Conservation (phyloP, 2,888 invertebrate genomes). For the Acrobasis suavella region DNA sequence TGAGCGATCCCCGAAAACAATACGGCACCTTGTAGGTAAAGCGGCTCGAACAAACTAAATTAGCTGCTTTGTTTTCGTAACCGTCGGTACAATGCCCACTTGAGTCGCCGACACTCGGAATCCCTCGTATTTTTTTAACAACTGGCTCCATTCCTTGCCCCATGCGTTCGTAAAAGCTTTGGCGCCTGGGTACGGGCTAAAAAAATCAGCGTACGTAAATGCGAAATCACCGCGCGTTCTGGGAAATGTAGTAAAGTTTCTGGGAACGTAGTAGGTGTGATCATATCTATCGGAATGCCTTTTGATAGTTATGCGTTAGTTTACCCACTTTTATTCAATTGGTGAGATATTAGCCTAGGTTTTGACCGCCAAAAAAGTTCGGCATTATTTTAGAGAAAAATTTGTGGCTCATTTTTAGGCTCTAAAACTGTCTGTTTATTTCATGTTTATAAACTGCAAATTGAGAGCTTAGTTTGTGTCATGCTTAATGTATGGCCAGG, state of each 20-base stretch:
- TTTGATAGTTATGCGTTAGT: not conserved
- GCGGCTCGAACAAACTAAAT: constrained; percentile 52
- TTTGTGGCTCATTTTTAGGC: no score
- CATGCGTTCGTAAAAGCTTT: constrained; percentile 67
- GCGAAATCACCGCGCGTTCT: constrained; percentile 64
- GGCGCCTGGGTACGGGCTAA: constrained; percentile 63
- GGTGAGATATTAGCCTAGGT: not conserved
- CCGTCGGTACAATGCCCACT: constrained; percentile 59
- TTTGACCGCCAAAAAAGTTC: no score
- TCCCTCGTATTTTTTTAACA: constrained; percentile 54
- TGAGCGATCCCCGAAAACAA: constrained; percentile 38
- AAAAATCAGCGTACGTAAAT: constrained; percentile 62
- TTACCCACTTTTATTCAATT: not conserved
- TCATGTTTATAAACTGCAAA: no score
- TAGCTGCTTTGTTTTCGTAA: constrained; percentile 70
- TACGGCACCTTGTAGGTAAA: constrained; percentile 39
- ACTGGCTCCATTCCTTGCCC: constrained; percentile 40
- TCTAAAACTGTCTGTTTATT: no score
- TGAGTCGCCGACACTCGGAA: constrained; percentile 45
- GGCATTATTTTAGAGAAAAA: no score
- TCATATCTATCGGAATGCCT: constrained; percentile 44
- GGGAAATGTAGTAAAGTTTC: constrained; percentile 61
- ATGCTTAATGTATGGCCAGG: no score
- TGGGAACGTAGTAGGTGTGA: constrained; percentile 47
- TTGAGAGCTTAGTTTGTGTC: no score